Conservation (phyloP, 2,113 vertebrate genomes). For the Clinocottus analis region DNA sequence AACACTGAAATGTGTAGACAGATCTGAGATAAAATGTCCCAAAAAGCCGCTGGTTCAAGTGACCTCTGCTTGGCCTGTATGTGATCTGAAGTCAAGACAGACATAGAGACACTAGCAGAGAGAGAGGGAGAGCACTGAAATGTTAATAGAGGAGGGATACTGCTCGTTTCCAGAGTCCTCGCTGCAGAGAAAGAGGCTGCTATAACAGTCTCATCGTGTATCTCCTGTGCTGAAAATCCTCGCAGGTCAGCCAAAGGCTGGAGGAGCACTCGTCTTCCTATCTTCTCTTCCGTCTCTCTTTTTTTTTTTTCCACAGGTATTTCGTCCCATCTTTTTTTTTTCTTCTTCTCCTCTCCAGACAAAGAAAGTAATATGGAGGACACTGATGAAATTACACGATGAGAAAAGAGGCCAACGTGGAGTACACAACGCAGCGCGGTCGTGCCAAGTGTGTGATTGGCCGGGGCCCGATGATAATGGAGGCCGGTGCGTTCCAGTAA, state of each 20-base stretch:
- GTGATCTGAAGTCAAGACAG: not conserved
- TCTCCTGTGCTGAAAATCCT: constrained; percentile 23
- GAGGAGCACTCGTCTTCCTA: constrained; percentile 46
- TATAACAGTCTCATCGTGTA: constrained; percentile 21
- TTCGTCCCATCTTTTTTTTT: not conserved
- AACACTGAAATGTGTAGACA: no score
- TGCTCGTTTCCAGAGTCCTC: constrained; percentile 44
- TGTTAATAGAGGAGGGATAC: no score
- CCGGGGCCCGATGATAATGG: constrained; percentile 39
- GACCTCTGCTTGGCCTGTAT: constrained; percentile 11
- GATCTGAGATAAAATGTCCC: no score
- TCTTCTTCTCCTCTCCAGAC: not conserved
- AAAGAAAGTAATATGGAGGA: constrained; percentile 28
- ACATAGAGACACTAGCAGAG: constrained; percentile 24
- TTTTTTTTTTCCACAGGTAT: constrained; percentile 16
- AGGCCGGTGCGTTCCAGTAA: constrained; percentile 55
- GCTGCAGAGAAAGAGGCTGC: constrained; percentile 45
- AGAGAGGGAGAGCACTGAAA: constrained; percentile 10
- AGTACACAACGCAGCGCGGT: constrained; percentile 14
- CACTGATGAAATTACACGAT: constrained; percentile 21
- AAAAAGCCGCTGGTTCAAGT: not conserved
- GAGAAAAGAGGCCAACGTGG: constrained; percentile 3
- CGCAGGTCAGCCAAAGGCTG: constrained; percentile 65
- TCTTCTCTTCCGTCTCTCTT: constrained; percentile 15
- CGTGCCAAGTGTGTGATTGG: constrained; percentile 68